A percentile compares a stretch with the other conserved stretches of the same genome.
These are phyloP conservation scores for Aphodius granarius DNA, from an alignment of 2,888 invertebrate species.

Conservation along the genomic window DNA sequence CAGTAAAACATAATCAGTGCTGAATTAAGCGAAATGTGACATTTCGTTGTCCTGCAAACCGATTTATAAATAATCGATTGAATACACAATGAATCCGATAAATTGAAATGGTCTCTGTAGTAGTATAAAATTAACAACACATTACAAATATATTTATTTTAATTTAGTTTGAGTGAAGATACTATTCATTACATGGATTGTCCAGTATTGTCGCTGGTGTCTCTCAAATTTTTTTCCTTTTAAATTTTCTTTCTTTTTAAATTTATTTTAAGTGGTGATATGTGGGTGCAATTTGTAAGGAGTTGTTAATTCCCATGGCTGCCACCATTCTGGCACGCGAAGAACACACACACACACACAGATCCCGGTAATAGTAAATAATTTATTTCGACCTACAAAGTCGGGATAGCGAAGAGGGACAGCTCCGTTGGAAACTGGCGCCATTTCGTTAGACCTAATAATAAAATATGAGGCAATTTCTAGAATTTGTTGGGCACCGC, in stretches of 20 bases:
- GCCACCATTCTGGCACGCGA: not conserved
- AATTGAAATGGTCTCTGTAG: not conserved
- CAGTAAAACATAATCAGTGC: not conserved
- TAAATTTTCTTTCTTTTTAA: not conserved
- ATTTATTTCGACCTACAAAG: not conserved
- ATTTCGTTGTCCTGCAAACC: not conserved
- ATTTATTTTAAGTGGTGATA: not conserved
- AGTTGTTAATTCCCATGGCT: not conserved
- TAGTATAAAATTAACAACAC: too few relatives aligned
- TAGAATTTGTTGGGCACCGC: not conserved
- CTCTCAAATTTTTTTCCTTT: not conserved
- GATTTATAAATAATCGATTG: not conserved
- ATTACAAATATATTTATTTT: too few relatives aligned
- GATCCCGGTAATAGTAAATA: not conserved
- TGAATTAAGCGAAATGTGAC: not conserved
- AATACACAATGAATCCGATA: not conserved
- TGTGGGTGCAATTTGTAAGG: not conserved
- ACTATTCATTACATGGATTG: too few relatives aligned
- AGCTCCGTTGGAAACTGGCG: not conserved
- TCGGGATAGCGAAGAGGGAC: not conserved
- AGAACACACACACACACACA: too few relatives aligned
- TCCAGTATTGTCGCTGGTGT: not conserved
- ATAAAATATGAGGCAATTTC: slow-evolving; percentile 8
- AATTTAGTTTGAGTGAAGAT: too few relatives aligned
- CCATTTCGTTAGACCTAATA: slow-evolving; percentile 4